A percentile compares a stretch with the other conserved stretches of the same genome.
Conservation (phyloP, 2,888 invertebrate species). For the Chrysolina oricalcia region DNA sequence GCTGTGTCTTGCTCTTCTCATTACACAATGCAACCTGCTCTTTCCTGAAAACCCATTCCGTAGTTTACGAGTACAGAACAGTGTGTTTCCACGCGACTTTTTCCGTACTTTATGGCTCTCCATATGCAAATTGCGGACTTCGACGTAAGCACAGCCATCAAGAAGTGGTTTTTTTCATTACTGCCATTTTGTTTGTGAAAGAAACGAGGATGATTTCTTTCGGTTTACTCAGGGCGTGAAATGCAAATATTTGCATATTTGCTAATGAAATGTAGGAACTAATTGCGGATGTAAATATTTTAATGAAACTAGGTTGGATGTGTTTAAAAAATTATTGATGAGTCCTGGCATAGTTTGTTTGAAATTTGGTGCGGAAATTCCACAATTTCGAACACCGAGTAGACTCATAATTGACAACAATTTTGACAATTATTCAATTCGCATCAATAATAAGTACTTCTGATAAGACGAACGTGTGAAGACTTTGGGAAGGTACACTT, state of each 20-base stretch:
- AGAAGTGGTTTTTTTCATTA: not conserved
- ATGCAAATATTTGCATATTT: not conserved
- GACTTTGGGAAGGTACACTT: no score
- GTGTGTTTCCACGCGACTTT: not conserved
- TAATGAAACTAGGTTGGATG: not conserved
- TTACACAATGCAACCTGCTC: slow-evolving; percentile 3
- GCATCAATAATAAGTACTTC: no score
- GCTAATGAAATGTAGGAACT: not conserved
- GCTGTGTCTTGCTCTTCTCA: not conserved
- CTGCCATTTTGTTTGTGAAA: not conserved
- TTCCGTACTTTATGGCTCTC: not conserved
- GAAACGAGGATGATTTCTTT: not conserved
- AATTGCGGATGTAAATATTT: not conserved
- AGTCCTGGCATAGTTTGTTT: no score
- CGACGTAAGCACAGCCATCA: not conserved
- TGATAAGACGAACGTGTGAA: no score
- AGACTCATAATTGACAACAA: no score
- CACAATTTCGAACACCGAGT: no score
- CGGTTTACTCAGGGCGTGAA: not conserved
- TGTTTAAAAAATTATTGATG: no score
- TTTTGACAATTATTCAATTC: no score
- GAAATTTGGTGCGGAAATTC: no score
- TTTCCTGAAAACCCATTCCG: slow-evolving; percentile 4
- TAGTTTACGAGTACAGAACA: not conserved
- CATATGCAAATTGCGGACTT: not conserved